Base-by-base conservation (phyloP, 2,113 vertebrate genomes). In the Propithecus coquereli region DNA sequence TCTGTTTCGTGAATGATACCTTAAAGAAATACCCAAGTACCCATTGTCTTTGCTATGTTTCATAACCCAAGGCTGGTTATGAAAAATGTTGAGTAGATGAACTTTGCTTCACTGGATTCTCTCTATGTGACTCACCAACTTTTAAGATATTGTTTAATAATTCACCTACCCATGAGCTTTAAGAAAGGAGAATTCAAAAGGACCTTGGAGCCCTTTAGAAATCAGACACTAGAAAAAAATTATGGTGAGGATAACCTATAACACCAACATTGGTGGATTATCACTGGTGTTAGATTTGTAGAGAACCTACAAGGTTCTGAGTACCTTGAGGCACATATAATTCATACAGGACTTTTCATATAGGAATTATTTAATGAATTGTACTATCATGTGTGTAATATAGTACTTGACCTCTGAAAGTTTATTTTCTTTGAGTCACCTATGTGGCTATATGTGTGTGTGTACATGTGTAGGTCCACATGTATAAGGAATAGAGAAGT, bases 91-190 rank as follows among this genome's bases (percentile, higher is more conserved):
- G 12, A 92, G 9, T 57, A 92, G 18, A 54, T 50, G 17, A 57
- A 37, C 27, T 85, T 89, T 47, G 61, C 34, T 97, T 90, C 45
- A 76, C 8, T 17, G 73, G 27, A 50, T 17, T 88, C 37, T 92
- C 79, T 79, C 8, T 57, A 40, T 4, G 45, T 81, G 8, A 87
- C 6, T 54, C 32, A 79, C 25, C 17, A 70, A 40, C 16, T 71
- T 83, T 89, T 54, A 91, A 93, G n/a, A 94, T 66, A 91, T 25
- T 80, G 27, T 74, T 83, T 47, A 94, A 74, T 88, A 52, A 86
- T 77, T 82, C 18, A 82, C 1, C 22, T 40, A 27, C 54, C 50
- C 37, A 43, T 66, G n/a, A 77, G 5, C 5, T 95, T 91, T 65
- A 94, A 66, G 66, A 85, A 50, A 94, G 7, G 34, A 20, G 6